Conservation (phyloP, 2,888 invertebrate genomes). For the Tethea ocularis region DNA sequence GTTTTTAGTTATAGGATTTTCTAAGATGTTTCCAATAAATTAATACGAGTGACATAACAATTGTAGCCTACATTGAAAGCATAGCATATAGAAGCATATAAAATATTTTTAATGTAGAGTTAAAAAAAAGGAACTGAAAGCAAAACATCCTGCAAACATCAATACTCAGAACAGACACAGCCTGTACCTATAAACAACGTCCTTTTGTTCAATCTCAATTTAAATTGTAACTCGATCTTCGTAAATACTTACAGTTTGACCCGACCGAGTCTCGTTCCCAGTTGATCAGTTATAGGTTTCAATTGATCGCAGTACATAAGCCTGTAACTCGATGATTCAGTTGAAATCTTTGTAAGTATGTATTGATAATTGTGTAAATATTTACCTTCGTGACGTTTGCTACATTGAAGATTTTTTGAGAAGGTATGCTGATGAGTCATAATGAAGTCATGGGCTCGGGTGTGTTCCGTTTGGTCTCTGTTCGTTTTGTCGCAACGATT, state of each 20-base stretch:
- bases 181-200: slow-evolving; percentile 7
- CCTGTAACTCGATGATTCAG: slow-evolving; percentile 45
- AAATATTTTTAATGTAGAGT: too few species aligned
- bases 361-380: slow-evolving; percentile 50
- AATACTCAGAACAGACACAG: slow-evolving; percentile 23
- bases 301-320: slow-evolving; percentile 56
- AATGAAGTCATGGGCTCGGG: slow-evolving; percentile 48
- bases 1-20: too few species aligned
- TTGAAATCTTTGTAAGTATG: slow-evolving; percentile 38
- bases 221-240: slow-evolving; percentile 20
- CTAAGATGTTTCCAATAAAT: too few species aligned
- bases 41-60: too few species aligned
- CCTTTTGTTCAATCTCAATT: slow-evolving; percentile 47
- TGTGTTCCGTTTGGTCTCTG: too few species aligned
- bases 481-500: too few species aligned
- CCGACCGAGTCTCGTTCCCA: slow-evolving; percentile 41
- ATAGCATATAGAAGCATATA: too few species aligned
- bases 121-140: too few species aligned
- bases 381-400: slow-evolving; percentile 40
- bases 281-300: slow-evolving; percentile 64
- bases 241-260: slow-evolving; percentile 58
- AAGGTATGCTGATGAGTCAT: slow-evolving; percentile 51
- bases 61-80: too few species aligned
- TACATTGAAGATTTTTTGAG: slow-evolving; percentile 47
- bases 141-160: slow-evolving; percentile 11